These are phyloP conservation scores for Clitarchus hookeri DNA, from an alignment of 2,888 invertebrate genomes.

Conservation along the genomic window DNA sequence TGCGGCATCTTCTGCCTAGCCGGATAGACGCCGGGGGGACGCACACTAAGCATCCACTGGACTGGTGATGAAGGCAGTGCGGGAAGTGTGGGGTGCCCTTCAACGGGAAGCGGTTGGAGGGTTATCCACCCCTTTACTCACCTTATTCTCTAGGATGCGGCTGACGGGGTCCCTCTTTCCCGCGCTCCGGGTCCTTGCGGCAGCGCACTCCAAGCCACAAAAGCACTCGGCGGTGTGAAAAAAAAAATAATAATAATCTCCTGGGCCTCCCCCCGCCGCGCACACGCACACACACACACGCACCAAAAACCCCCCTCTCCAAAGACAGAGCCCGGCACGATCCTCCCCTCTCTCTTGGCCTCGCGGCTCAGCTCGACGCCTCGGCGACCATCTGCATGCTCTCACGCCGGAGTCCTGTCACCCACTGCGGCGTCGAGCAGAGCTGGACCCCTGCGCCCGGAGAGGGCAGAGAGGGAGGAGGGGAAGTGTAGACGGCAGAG, in stretches of 20 bases:
- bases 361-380: not conserved
- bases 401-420: not conserved
- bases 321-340: too few species aligned
- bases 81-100: too few species aligned
- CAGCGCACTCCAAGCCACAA: not conserved
- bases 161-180: constrained; percentile 37
- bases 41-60: too few species aligned
- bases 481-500: not conserved
- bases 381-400: not conserved
- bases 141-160: constrained; percentile 55
- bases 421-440: constrained; percentile 7
- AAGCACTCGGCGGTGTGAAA: too few species aligned
- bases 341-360: not conserved
- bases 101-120: too few species aligned
- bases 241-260: too few species aligned
- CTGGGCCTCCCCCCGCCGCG: too few species aligned
- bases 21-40: not conserved
- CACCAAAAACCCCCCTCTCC: not conserved
- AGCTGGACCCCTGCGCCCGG: not conserved
- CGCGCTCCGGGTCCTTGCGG: constrained; percentile 28
- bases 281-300: not conserved
- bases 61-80: too few species aligned
- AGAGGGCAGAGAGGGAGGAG: not conserved
- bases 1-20: constrained; percentile 42
- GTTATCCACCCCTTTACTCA: constrained; percentile 52